These are phyloP conservation scores for Meriones psammophilus DNA, from an alignment of 2,797 vertebrate species.

Conservation along the genomic window DNA sequence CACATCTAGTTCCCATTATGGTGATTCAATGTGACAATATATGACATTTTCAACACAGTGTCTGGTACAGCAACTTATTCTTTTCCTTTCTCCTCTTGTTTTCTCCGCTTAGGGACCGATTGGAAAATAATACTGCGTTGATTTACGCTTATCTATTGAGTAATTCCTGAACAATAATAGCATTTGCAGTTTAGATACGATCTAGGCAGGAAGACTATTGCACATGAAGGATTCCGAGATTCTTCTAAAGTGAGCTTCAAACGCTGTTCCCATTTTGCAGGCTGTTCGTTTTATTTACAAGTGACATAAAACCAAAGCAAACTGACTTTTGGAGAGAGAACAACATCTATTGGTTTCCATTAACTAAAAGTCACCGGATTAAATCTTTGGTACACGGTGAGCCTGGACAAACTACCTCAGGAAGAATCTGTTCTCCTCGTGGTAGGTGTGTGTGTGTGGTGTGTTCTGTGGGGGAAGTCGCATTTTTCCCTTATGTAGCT, in stretches of 20 bases:
- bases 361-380: slow-evolving; percentile 55
- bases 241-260: slow-evolving; percentile 54
- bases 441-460: not conserved
- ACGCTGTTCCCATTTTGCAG: not conserved
- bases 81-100: slow-evolving; percentile 25
- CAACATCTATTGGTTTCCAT: slow-evolving; percentile 12
- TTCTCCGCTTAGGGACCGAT: not conserved
- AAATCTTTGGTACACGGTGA: slow-evolving; percentile 3
- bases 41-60: not conserved
- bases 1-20: not conserved
- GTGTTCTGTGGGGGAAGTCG: not conserved
- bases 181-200: not conserved
- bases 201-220: not conserved
- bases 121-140: slow-evolving; percentile 25
- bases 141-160: not conserved
- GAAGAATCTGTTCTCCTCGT: not conserved
- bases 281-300: slow-evolving; percentile 63
- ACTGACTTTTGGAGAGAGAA: slow-evolving; percentile 38
- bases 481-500: too few species aligned
- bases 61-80: not conserved
- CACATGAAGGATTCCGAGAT: not conserved
- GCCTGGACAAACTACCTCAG: not conserved
- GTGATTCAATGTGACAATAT: not conserved
- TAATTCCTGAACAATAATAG: slow-evolving; percentile 44
- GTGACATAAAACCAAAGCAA: slow-evolving; percentile 54